A percentile compares a stretch with the other conserved stretches of the same genome.
These are phyloP conservation scores for Abramis brama DNA, from an alignment of 2,113 vertebrate genomes.

Conservation along the genomic window DNA sequence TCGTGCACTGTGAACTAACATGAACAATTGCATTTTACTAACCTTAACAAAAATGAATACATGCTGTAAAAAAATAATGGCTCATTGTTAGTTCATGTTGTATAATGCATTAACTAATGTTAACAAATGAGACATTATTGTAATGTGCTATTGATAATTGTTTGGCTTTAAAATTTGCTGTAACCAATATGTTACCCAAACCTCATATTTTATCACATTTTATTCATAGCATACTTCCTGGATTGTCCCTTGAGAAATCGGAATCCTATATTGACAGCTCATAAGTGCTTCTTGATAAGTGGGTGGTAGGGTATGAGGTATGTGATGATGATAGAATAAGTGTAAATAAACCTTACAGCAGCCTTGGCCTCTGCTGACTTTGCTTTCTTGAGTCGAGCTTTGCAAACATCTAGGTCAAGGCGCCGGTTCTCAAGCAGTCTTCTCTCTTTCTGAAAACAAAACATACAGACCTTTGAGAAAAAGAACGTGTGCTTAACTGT, in stretches of 20 bases:
- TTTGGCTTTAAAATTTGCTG: background rate
- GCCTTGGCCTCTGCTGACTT: slow-evolving; percentile 94
- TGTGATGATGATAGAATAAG: background rate
- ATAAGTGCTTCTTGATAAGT: background rate
- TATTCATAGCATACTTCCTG: background rate
- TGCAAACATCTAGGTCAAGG: slow-evolving; percentile 93
- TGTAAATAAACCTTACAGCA: slow-evolving; percentile 77
- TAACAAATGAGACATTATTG: background rate
- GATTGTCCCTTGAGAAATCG: background rate
- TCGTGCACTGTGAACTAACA: background rate
- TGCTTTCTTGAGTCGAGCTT: slow-evolving; percentile 93
- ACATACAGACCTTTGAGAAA: background rate
- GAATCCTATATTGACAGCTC: background rate
- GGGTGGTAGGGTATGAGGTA: background rate
- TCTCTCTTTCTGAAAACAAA: slow-evolving; percentile 84
- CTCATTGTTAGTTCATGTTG: background rate
- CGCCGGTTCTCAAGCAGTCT: slow-evolving; percentile 91
- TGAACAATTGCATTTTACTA: background rate
- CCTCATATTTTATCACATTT: background rate
- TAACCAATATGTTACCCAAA: too few species aligned
- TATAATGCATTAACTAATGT: background rate
- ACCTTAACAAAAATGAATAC: background rate
- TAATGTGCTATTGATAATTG: background rate
- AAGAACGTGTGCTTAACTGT: background rate
- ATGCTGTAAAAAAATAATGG: background rate